Evolutionary conservation across 2,888 invertebrate species (phyloP), one percentile per base, ranked within the genome.

Genomic region (Frankliniella intonsa): DNA sequence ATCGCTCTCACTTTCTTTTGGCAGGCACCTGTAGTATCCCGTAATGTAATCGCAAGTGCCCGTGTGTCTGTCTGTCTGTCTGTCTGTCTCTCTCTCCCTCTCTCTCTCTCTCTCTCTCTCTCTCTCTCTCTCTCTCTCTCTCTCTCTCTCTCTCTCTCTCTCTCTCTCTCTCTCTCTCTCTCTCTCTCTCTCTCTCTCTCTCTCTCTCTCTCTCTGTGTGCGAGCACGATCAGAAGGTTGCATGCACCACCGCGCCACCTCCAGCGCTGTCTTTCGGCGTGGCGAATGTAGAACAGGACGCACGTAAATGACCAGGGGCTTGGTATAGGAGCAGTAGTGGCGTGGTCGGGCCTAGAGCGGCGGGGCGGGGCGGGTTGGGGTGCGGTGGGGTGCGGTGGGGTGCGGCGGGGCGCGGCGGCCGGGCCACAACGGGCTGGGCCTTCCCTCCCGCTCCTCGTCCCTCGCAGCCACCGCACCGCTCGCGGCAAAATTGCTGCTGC

Each of bases 221-320:
- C 38, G 38, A 2, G 38, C 38, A 5, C 38, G 38, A 5, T 38
- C 38, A 38, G 3, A 38, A 38, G 3, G 38, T 38, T 38, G 38
- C 38, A 38, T 38, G 38, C 38, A 5, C 38, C 38, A 5, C 38
- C 38, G 38, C 38, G 38, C 38, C 38, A 38, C 38, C n/a, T n/a
- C n/a, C n/a, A n/a, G 38, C 38, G 2, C 38, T 38, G 38, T 38
- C 38, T 38, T 38, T 38, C 38, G 38, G 62, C 69, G 11, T 25
- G 25, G 69, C 69, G 69, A 76, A 76, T 76, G 69, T 76, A 25
- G 69, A 76, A 76, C 69, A 76, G 69, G 69, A 76, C 69, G 69
- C 69, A 22, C 69, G 69, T 76, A 76, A 76, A 76, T 76, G 69
- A 76, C 69, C 69, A 25, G 69, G 9, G 69, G 69, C 69, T 25